Evolutionary conservation across 2,797 vertebrate genomes (phyloP).

Genomic region (Catostomus latipinnis): DNA sequence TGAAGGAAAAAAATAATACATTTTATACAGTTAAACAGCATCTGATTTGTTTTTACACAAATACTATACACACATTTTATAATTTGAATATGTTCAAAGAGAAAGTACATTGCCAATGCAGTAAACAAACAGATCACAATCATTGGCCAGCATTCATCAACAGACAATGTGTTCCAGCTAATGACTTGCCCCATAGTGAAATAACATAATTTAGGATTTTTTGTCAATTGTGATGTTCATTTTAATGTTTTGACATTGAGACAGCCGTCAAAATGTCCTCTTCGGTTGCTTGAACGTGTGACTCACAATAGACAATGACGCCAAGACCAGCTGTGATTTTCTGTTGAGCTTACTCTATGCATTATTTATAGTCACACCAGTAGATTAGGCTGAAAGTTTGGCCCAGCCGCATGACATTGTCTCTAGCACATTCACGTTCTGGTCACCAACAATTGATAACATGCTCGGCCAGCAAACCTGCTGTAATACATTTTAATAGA

Average conservation of each 20-base stretch:
- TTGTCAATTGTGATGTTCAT: constrained; percentile 1
- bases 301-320: constrained; percentile 38
- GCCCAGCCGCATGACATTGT: constrained; percentile 29
- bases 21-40: neutral
- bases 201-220: neutral
- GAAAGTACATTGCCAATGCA: neutral
- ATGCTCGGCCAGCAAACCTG: neutral
- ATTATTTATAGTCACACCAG: constrained; percentile 63
- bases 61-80: neutral
- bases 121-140: neutral
- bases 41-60: neutral
- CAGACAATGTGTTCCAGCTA: neutral
- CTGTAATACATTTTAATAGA: constrained; percentile 24
- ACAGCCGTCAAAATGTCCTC: constrained; percentile 32
- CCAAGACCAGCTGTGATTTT: constrained; percentile 54
- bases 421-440: constrained; percentile 17
- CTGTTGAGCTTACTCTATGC: constrained; percentile 50
- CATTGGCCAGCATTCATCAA: neutral
- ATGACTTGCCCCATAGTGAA: constrained; percentile 26
- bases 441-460: constrained; percentile 35
- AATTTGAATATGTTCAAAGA: neutral
- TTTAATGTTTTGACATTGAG: constrained; percentile 36
- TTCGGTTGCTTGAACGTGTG: constrained; percentile 19
- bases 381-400: constrained; percentile 46
- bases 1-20: neutral